phyloP scores from a whole-genome alignment of 2,888 invertebrate species.

The Drosophila setosimentum region DNA sequence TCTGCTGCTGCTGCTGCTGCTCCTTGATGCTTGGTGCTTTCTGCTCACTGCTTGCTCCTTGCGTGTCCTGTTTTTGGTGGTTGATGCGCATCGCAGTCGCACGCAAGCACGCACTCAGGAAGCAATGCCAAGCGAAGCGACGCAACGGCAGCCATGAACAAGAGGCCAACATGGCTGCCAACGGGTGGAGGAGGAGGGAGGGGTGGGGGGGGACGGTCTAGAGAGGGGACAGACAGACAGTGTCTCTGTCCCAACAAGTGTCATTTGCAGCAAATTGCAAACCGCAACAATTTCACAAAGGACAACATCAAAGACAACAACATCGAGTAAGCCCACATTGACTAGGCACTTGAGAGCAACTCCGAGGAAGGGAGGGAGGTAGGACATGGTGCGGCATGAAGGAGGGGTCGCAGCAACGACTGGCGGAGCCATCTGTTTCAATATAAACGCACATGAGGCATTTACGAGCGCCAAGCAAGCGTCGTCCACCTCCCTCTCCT shows the following conservation, averaged over 20 bases:
- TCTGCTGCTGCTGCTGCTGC: conserved; percentile 15
- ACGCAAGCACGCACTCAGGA: conserved; percentile 54
- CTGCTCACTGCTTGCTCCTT: background rate
- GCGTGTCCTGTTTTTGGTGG: conserved; percentile 48
- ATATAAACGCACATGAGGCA: conserved; percentile 82
- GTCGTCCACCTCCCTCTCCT: conserved; percentile 1
- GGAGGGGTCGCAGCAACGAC: conserved; percentile 24
- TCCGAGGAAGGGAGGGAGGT: conserved; percentile 1
- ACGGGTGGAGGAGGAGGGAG: conserved; percentile 14
- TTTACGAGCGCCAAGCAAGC: conserved; percentile 72
- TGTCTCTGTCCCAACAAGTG: conserved; percentile 65
- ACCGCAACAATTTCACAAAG: conserved; percentile 83
- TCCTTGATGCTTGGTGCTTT: background rate
- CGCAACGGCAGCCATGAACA: conserved; percentile 32
- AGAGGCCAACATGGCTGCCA: conserved; percentile 70
- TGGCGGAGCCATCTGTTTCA: conserved; percentile 84
- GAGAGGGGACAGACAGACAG: conserved; percentile 5
- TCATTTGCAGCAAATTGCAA: conserved; percentile 83
- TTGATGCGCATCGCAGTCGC: conserved; percentile 69
- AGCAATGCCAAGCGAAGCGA: background rate
- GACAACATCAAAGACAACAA: conserved; percentile 51
- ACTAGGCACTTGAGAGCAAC: conserved; percentile 3
- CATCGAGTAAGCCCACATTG: conserved; percentile 12
- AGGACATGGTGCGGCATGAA: background rate
- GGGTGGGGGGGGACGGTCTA: background rate